These are phyloP conservation scores for Lanistes nyassanus DNA, from an alignment of 1,140 invertebrate species.

Conservation along the genomic window DNA sequence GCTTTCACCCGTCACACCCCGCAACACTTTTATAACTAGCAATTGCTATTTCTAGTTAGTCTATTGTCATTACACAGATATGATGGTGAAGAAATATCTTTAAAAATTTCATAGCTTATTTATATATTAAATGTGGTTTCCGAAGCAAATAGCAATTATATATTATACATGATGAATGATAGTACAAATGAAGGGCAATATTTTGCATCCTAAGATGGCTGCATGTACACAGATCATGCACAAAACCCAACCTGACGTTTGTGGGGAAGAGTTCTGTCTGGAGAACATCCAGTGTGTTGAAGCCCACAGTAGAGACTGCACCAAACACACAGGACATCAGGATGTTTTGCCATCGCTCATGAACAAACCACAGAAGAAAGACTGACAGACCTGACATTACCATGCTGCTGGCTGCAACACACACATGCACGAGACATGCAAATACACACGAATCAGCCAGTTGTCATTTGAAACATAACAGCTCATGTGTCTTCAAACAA, in stretches of 20 bases:
- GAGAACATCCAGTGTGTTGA: constrained; percentile 69
- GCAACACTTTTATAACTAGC: no score
- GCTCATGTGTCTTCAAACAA: neutral
- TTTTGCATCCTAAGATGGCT: neutral
- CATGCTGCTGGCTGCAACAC: constrained; percentile 66
- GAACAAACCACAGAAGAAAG: constrained; percentile 69
- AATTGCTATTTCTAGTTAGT: no score
- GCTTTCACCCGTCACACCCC: no score
- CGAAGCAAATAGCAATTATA: no score
- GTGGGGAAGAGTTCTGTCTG: constrained; percentile 70
- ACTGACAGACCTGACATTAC: constrained; percentile 67
- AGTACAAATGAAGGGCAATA: no score
- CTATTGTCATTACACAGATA: no score
- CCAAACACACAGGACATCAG: constrained; percentile 67
- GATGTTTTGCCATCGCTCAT: constrained; percentile 54
- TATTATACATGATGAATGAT: no score
- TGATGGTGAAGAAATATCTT: no score
- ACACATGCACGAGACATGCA: constrained; percentile 18
- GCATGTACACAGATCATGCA: neutral
- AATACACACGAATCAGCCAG: no score
- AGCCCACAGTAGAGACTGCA: constrained; percentile 68
- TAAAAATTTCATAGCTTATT: no score
- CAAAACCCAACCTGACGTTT: constrained; percentile 65
- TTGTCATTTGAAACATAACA: neutral
- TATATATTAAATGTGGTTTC: no score